Conservation (phyloP, 2,113 vertebrate genomes). For the Ceratotherium simum region DNA sequence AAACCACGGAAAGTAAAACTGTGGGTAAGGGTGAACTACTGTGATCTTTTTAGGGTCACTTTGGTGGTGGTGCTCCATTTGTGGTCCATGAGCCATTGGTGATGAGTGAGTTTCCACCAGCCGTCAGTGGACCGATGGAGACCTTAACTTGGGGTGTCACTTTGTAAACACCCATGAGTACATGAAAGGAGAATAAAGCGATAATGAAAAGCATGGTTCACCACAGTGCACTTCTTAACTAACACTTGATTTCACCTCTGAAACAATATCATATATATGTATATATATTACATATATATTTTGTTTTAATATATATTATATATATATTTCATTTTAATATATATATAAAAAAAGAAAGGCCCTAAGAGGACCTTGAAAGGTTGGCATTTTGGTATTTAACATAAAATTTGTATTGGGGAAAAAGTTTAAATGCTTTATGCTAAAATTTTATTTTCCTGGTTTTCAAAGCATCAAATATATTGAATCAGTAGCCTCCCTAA, state of each 20-base stretch:
- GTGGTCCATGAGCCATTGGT: background rate
- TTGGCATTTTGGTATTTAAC: conserved; percentile 10
- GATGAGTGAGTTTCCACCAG: background rate
- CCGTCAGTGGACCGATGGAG: background rate
- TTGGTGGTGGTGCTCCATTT: background rate
- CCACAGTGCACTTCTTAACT: background rate
- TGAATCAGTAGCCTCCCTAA: background rate
- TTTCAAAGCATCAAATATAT: background rate
- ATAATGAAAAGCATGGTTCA: background rate
- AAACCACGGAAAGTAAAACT: no score
- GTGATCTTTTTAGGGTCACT: background rate
- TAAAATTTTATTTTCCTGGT: background rate
- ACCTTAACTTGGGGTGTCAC: background rate
- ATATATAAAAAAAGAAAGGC: background rate
- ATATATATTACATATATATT: background rate
- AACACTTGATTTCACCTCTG: background rate
- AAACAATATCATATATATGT: background rate
- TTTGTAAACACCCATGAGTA: background rate
- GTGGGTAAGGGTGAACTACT: no score
- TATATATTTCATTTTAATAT: background rate
- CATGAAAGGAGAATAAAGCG: background rate
- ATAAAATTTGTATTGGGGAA: background rate
- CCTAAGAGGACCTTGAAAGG: background rate
- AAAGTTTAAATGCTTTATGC: background rate
- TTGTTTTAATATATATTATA: background rate